These are phyloP conservation scores for Balearica regulorum DNA, from an alignment of 2,797 vertebrate genomes.

Conservation along the genomic window DNA sequence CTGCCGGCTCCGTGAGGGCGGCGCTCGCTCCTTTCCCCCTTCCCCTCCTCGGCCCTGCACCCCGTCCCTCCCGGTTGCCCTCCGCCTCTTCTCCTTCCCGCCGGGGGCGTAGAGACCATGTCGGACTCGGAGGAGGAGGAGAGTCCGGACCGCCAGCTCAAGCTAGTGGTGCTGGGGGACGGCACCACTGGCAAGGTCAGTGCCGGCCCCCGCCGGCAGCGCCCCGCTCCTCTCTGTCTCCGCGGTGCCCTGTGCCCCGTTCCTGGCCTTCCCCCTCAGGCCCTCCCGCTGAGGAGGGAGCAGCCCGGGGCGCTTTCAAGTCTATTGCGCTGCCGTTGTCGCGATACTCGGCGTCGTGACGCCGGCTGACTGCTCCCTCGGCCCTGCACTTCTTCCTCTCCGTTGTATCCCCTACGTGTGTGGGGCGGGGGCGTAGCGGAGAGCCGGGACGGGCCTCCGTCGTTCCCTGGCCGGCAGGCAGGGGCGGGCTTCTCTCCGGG, in stretches of 20 bases:
- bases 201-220: not conserved
- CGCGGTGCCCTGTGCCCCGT: not conserved
- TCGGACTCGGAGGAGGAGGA: constrained; percentile 98
- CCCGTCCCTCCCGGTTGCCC: not conserved
- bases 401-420: not conserved
- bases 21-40: not conserved
- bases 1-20: not conserved
- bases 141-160: constrained; percentile 91
- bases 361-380: not conserved
- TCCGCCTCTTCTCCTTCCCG: not conserved
- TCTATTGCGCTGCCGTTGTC: not conserved
- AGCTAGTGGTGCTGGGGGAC: constrained; percentile 93
- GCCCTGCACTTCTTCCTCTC: not conserved
- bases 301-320: not conserved
- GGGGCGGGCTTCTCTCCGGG: not conserved
- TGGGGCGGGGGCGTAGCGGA: not conserved
- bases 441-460: too few relatives aligned
- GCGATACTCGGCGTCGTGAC: not conserved
- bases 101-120: constrained; percentile 72
- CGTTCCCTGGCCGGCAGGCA: too few relatives aligned
- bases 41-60: not conserved
- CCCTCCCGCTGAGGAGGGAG: not conserved
- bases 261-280: not conserved
- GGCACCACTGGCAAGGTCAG: constrained; percentile 98
- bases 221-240: not conserved